Conservation (phyloP, 64 coral and sea anemone species). For the Montipora cactus region DNA sequence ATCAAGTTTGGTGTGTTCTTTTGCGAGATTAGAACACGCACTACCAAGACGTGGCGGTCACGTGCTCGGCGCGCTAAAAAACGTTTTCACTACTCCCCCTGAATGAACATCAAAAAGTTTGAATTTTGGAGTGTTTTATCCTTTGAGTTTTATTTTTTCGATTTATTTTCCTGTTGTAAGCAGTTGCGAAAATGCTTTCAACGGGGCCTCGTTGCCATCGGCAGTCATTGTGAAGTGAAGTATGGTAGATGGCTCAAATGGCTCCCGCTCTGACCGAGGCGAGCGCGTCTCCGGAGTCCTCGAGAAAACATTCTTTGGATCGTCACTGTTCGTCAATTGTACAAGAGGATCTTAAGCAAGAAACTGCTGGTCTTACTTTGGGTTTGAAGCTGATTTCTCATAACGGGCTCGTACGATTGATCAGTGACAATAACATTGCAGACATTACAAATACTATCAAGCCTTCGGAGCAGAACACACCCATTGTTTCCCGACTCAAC, state of each 20-base stretch:
- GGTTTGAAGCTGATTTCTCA: constrained; percentile 92
- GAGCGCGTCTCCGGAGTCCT: constrained; percentile 97
- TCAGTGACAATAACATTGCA: constrained; percentile 98
- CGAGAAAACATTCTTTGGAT: constrained; percentile 97
- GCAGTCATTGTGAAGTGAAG: constrained; percentile 94
- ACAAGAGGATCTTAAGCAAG: constrained; percentile 88
- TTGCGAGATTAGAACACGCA: constrained; percentile 98
- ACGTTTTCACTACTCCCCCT: constrained; percentile 81
- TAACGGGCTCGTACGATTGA: constrained; percentile 96
- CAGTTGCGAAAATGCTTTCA: constrained; percentile 95
- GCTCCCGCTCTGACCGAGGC: constrained; percentile 99
- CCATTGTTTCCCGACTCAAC: constrained; percentile 93
- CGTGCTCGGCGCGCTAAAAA: constrained; percentile 92
- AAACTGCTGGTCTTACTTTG: constrained; percentile 62
- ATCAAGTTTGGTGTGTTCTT: constrained; percentile 97
- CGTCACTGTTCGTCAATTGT: constrained; percentile 90
- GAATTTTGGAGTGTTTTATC: constrained; percentile 48
- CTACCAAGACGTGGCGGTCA: constrained; percentile 99
- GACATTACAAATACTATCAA: constrained; percentile 97
- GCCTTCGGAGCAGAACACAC: constrained; percentile 90
- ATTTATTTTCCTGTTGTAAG: constrained; percentile 37
- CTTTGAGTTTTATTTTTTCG: constrained; percentile 29
- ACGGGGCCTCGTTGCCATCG: constrained; percentile 90
- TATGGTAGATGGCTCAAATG: constrained; percentile 99
- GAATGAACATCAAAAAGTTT: constrained; percentile 71